phyloP scores from a whole-genome alignment of 2,797 vertebrate species.

The Gambelia wislizenii region DNA sequence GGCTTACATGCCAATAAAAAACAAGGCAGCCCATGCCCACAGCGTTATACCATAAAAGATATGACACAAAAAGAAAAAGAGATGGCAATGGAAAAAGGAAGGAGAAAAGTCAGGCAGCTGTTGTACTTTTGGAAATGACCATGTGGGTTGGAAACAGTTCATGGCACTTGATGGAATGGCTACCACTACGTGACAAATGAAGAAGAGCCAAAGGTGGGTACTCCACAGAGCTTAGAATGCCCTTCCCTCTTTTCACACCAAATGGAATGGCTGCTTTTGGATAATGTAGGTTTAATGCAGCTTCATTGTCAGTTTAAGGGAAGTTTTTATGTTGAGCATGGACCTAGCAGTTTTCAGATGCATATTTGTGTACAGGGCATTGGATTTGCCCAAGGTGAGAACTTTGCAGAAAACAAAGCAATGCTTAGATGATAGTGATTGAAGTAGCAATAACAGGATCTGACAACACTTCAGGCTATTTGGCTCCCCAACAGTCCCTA shows the following conservation, averaged over 20 bases:
- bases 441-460: constrained; percentile 35
- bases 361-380: not conserved
- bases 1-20: not conserved
- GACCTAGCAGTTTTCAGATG: not conserved
- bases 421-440: constrained; percentile 3
- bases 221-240: not conserved
- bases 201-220: not conserved
- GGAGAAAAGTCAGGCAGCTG: not conserved
- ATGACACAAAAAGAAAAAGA: not conserved
- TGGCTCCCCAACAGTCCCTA: not conserved
- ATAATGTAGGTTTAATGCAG: not conserved
- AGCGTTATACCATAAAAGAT: not conserved
- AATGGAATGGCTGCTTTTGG: not conserved
- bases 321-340: not conserved
- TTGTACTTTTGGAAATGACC: not conserved
- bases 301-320: not conserved
- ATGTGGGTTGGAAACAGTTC: not conserved
- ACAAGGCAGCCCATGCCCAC: not conserved
- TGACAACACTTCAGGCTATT: constrained; percentile 33
- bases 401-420: constrained; percentile 10
- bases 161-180: not conserved
- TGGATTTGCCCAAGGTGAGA: constrained; percentile 44
- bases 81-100: not conserved
- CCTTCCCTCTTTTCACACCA: not conserved
- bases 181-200: not conserved